Conservation (phyloP, 1,140 invertebrate species). For the Aphelenchoides fujianensis region DNA sequence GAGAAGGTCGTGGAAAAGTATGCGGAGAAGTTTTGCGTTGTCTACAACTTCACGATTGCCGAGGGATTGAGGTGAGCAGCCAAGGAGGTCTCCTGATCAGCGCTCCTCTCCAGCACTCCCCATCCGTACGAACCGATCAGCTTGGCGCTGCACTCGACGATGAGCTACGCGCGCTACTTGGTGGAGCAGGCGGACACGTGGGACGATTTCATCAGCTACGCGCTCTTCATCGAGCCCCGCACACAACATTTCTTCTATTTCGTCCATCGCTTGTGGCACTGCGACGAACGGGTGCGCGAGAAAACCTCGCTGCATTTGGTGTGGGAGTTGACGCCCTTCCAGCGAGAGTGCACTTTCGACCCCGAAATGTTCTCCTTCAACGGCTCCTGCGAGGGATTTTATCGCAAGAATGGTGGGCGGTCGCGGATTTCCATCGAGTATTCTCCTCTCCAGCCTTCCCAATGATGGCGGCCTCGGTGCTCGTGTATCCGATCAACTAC, state of each 20-base stretch:
- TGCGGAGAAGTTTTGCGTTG: slow-evolving; percentile 19
- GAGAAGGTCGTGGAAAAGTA: not conserved
- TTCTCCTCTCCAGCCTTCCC: slow-evolving; percentile 12
- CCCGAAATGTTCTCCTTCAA: not conserved
- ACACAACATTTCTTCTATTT: not conserved
- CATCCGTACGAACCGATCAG: slow-evolving; percentile 11
- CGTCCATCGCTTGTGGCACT: slow-evolving; percentile 12
- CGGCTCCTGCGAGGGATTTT: not conserved
- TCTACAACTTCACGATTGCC: slow-evolving; percentile 24
- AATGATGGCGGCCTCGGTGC: slow-evolving; percentile 3
- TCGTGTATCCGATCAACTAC: slow-evolving; percentile 31
- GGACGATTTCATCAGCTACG: slow-evolving; percentile 25
- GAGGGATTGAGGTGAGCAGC: slow-evolving; percentile 22
- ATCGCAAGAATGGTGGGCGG: not conserved
- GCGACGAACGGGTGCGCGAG: not conserved
- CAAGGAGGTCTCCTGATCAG: not conserved
- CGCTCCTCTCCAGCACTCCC: not conserved
- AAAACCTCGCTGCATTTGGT: slow-evolving; percentile 24
- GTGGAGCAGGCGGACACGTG: slow-evolving; percentile 16
- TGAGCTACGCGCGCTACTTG: slow-evolving; percentile 11
- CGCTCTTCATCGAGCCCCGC: slow-evolving; percentile 16
- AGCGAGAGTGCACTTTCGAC: slow-evolving; percentile 10
- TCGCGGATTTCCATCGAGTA: not conserved
- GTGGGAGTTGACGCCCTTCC: slow-evolving; percentile 23
- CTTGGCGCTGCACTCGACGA: slow-evolving; percentile 24